Evolutionary conservation across 2,113 vertebrate genomes (phyloP).

Genomic region (Hippocampus barbouri): DNA sequence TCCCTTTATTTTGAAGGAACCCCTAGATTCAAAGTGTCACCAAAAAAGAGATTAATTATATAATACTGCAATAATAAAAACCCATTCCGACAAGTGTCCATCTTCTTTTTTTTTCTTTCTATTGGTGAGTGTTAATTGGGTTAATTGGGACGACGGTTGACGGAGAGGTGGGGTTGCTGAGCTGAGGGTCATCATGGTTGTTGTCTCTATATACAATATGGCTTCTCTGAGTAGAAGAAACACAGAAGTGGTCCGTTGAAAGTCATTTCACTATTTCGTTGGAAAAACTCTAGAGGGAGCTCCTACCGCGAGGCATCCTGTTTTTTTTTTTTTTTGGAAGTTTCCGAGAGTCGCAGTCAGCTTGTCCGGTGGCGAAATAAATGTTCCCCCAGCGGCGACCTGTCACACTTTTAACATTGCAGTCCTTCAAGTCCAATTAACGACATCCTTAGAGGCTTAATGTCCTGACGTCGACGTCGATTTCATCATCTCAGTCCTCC

Average conservation of each 20-base stretch:
- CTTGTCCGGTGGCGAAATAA: conserved; percentile 39
- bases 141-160: conserved; percentile 45
- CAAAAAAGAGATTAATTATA: conserved; percentile 41
- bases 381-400: conserved; percentile 42
- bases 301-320: conserved; percentile 49
- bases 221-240: conserved; percentile 77
- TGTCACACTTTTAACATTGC: conserved; percentile 54
- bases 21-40: conserved; percentile 31
- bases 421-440: conserved; percentile 67
- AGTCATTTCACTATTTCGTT: conserved; percentile 56
- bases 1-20: conserved; percentile 40
- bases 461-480: conserved; percentile 58
- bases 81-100: conserved; percentile 32
- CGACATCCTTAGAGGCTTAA: conserved; percentile 58
- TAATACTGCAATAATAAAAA: conserved; percentile 67
- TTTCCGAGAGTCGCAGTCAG: conserved; percentile 50
- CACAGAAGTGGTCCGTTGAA: conserved; percentile 56
- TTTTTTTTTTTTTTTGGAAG: conserved; percentile 44
- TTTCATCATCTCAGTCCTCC: conserved; percentile 68
- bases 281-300: conserved; percentile 51
- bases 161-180: conserved; percentile 17
- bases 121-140: conserved; percentile 49
- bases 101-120: conserved; percentile 29
- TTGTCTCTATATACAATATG: conserved; percentile 75
- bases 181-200: conserved; percentile 68